Evolutionary conservation across 2,888 invertebrate genomes (phyloP), one percentile per base, ranked within the genome.

Genomic region (Bugula neritina): DNA sequence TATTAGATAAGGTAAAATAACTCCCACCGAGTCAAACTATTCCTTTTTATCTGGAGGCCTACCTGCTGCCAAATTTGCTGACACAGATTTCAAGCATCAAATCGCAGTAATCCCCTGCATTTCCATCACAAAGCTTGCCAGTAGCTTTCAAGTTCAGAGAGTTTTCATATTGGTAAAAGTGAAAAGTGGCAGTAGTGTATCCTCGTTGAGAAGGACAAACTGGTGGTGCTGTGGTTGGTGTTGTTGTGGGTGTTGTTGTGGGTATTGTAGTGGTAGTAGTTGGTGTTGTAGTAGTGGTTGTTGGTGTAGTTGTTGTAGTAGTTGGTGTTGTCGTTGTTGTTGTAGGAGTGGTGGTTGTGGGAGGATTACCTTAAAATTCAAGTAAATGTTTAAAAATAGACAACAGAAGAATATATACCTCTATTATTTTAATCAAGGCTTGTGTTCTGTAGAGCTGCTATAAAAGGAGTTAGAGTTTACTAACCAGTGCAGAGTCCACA

Each of bases 261-360:
- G 43, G 2, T 70, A 43, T 23, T n/a, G 43, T 70, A 5, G 54
- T 21, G 17, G 70, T 70, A 3, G 54, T 70, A 35, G 43, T 70
- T 2, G 70, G 2, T 23, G 54, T 34, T 23, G 70, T 70, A n/a
- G 54, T 34, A 3, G 54, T 70, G 5, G 71, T 70, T 10, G 70
- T n/a, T 1, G 23, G 34, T 2, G 70, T 52, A 3, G 52, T 70
- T 17, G 52, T 34, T 63, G 63, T 27, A 10, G 63, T 21, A 13
- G 29, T 34, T 10, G 43, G 5, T 10, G 43, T 43, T 43, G 27
- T 25, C 5, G 5, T 21, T 21, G 52, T 52, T 52, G 21, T 52
- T 52, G 21, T 17, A 57, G n/a, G 57, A 17, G 23, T n/a, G 27
- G 27, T 57, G 5, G 27, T 57, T 13, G 55, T 55, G 5, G 55